Evolutionary conservation across 2,888 invertebrate genomes (phyloP).

Genomic region (Drosophila imparisetae): DNA sequence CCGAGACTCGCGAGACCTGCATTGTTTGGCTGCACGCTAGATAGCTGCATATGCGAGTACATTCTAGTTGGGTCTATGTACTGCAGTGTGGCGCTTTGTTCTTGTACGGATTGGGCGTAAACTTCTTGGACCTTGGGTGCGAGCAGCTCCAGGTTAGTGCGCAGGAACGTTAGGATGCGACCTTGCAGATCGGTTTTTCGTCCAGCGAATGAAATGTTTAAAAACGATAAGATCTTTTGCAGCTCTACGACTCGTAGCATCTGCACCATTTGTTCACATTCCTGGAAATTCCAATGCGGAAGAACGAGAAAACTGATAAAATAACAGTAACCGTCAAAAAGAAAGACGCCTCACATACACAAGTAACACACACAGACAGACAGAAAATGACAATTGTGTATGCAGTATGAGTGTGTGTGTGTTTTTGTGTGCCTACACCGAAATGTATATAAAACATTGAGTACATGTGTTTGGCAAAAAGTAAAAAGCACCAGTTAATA

Average conservation of each 20-base stretch:
- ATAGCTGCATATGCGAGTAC: constrained; percentile 84
- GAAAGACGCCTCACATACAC: constrained; percentile 42
- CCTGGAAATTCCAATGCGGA: constrained; percentile 60
- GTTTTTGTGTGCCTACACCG: constrained; percentile 19
- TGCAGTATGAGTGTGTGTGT: constrained; percentile 29
- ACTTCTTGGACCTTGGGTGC: constrained; percentile 87
- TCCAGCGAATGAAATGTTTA: constrained; percentile 91
- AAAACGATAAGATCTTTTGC: constrained; percentile 92
- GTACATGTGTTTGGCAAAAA: constrained; percentile 21
- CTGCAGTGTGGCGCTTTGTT: constrained; percentile 65
- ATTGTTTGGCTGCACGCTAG: constrained; percentile 79
- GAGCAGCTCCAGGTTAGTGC: constrained; percentile 87
- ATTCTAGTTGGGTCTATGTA: constrained; percentile 82
- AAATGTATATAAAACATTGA: constrained; percentile 38
- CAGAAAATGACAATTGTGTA: constrained; percentile 47
- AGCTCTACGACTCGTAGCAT: constrained; percentile 93
- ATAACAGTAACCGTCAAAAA: constrained; percentile 30
- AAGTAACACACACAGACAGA: constrained; percentile 17
- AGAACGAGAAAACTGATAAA: constrained; percentile 9
- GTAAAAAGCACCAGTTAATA: neutral
- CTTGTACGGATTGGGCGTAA: constrained; percentile 82
- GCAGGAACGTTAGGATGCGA: constrained; percentile 90
- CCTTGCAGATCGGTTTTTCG: constrained; percentile 92
- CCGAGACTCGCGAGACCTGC: constrained; percentile 73
- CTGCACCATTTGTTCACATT: constrained; percentile 84